Conservation (phyloP, 2,797 vertebrate genomes). For the Sphenodon punctatus region DNA sequence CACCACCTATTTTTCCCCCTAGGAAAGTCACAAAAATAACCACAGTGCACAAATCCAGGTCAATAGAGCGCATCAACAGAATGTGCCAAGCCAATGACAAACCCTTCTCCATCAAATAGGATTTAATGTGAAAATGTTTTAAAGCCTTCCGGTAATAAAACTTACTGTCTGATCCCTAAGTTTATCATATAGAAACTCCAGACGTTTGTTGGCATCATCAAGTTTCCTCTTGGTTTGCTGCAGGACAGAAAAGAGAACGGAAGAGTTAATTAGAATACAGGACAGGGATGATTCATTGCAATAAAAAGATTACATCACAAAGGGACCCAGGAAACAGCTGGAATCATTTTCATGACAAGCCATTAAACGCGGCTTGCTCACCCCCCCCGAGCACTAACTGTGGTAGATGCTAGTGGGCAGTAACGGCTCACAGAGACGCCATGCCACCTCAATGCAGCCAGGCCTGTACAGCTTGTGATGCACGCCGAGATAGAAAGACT, state of each 20-base stretch:
- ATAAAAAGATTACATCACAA: fast-evolving
- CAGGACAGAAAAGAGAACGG: slow-evolving; percentile 24
- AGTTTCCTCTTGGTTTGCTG: slow-evolving; percentile 99
- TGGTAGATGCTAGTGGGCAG: fast-evolving
- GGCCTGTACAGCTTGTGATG: background rate
- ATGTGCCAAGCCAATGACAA: fast-evolving
- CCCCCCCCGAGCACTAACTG: background rate
- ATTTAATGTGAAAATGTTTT: fast-evolving
- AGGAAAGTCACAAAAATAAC: background rate
- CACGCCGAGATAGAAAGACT: background rate
- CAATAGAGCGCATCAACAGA: background rate
- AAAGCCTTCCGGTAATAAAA: slow-evolving; percentile 4
- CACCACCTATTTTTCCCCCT: too few relatives aligned
- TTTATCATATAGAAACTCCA: slow-evolving; percentile 96
- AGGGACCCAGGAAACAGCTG: background rate
- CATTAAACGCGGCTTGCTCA: background rate
- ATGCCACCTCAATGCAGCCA: background rate
- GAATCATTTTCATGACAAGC: background rate
- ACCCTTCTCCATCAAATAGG: background rate
- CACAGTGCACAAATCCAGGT: background rate
- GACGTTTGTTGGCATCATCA: slow-evolving; percentile 93
- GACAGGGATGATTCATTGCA: background rate
- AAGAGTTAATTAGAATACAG: background rate
- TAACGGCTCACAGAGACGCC: background rate
- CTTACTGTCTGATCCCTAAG: slow-evolving; percentile 96